Percentiles rank a stretch among this genome's conserved stretches.
phyloP scores from a whole-genome alignment of 1,140 invertebrate genomes.

The Saccostrea echinata region DNA sequence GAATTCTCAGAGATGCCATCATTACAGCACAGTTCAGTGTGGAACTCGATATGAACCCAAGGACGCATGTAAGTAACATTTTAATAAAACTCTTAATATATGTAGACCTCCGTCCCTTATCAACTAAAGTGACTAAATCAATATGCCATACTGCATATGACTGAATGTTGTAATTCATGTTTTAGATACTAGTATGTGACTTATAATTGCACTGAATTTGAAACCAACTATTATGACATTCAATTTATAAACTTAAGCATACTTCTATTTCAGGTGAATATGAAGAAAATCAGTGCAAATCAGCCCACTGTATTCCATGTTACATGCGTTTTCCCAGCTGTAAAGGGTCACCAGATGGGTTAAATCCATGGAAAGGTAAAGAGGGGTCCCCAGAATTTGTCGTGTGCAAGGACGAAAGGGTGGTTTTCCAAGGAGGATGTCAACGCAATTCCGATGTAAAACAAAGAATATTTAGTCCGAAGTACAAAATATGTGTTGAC shows the following conservation, averaged over 20 bases:
- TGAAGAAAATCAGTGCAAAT: slow-evolving; percentile 52
- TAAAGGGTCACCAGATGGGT: slow-evolving; percentile 54
- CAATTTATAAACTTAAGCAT: neutral
- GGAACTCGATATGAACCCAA: slow-evolving; percentile 57
- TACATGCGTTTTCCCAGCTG: slow-evolving; percentile 58
- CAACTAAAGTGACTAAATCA: too few species aligned
- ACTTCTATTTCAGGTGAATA: slow-evolving; percentile 58
- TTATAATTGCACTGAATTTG: neutral
- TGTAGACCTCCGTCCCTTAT: too few species aligned
- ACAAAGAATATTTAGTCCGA: slow-evolving; percentile 34
- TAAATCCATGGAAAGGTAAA: slow-evolving; percentile 53
- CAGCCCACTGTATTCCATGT: slow-evolving; percentile 60
- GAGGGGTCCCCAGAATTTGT: slow-evolving; percentile 54
- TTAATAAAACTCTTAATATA: neutral
- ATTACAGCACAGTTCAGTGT: slow-evolving; percentile 52
- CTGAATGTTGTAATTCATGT: neutral
- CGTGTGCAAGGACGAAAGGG: slow-evolving; percentile 55
- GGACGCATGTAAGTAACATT: slow-evolving; percentile 53
- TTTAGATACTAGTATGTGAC: neutral
- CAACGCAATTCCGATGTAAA: neutral
- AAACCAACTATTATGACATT: neutral
- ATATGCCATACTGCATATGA: too few species aligned
- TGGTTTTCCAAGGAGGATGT: slow-evolving; percentile 51
- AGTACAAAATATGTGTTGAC: slow-evolving; percentile 26
- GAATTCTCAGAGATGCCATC: slow-evolving; percentile 51